Percentiles rank a stretch among this genome's conserved stretches.
Evolutionary conservation across 35 echinoderm and acorn worm species (phyloP).

Genomic region (Lytechinus variegatus): DNA sequence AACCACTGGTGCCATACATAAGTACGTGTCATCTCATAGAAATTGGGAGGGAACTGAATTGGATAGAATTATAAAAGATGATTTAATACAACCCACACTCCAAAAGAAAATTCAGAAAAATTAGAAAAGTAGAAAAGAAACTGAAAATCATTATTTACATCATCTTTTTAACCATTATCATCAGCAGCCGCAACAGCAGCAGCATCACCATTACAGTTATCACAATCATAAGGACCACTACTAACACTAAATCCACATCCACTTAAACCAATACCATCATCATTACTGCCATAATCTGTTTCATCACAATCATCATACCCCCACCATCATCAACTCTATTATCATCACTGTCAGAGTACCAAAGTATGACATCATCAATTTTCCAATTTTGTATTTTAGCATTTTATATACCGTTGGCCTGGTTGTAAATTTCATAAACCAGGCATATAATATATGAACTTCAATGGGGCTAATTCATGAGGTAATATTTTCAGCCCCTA

Average conservation of each 20-base stretch:
- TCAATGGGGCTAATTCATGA: too few species aligned
- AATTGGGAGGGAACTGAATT: slow-evolving; percentile 87
- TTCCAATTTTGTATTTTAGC: too few species aligned
- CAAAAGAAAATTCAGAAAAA: background rate
- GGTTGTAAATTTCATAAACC: too few species aligned
- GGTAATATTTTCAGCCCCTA: too few species aligned
- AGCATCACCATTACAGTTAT: background rate
- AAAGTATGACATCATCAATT: too few species aligned
- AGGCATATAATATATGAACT: too few species aligned
- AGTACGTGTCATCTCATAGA: slow-evolving; percentile 88
- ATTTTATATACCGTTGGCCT: too few species aligned
- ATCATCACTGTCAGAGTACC: background rate
- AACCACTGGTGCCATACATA: slow-evolving; percentile 91
- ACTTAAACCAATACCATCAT: too few species aligned
- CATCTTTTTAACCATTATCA: background rate
- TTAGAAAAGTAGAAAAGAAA: background rate
- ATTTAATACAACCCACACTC: background rate
- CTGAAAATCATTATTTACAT: background rate
- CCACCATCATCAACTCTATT: background rate
- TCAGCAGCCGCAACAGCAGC: too few species aligned
- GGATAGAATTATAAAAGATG: background rate
- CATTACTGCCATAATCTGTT: background rate
- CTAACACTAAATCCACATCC: too few species aligned
- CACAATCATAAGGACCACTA: too few species aligned
- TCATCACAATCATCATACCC: background rate